Evolutionary conservation across 2,888 invertebrate genomes (phyloP), one percentile per base, ranked within the genome.

Genomic region (Oithona nana): DNA sequence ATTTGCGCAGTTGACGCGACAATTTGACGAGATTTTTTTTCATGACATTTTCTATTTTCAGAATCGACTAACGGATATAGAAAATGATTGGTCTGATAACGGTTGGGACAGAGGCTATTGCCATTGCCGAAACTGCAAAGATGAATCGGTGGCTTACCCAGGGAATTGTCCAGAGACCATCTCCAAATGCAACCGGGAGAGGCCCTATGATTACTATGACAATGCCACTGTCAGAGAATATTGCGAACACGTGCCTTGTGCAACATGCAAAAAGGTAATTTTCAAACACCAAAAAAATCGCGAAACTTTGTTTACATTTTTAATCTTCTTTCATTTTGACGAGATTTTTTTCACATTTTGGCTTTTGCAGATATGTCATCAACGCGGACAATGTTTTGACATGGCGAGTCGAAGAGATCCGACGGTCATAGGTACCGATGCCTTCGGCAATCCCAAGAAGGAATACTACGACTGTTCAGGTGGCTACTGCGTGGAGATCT

Each of bases 401-500:
- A 48, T 59, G 59, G 24, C 22, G 4, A 39, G 50, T n/a, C 22
- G 62, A 30, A 55, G 31, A 39, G 62, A 62, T 56, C 54, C 54
- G 3, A 54, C 54, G 4, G 29, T 56, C 11, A 54, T 62, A 28
- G 62, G 62, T 2, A 30, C 54, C 1, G 62, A 62, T 48, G 62
- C 56, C 26, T 56, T 30, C 31, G 62, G 54, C 2, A 48, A 62
- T 31, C 48, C 62, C 3, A 31, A 31, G 6, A 1, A 8, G 28
- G 48, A 20, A 6, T 62, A 62, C 39, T 62, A 62, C 31, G 48
- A n/a, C 16, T 62, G 62, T 20, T 16, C 24, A 11, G 13, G 57
- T 24, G 62, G 62, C 11, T 28, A 54, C 20, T 62, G 62, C 48
- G 22, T 39, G 16, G 54, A 62, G 48, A 56, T 62, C 8, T 62